Evolutionary conservation across 2,797 vertebrate species (phyloP), one percentile per base, ranked within the genome.

Genomic region (Gila robusta): DNA sequence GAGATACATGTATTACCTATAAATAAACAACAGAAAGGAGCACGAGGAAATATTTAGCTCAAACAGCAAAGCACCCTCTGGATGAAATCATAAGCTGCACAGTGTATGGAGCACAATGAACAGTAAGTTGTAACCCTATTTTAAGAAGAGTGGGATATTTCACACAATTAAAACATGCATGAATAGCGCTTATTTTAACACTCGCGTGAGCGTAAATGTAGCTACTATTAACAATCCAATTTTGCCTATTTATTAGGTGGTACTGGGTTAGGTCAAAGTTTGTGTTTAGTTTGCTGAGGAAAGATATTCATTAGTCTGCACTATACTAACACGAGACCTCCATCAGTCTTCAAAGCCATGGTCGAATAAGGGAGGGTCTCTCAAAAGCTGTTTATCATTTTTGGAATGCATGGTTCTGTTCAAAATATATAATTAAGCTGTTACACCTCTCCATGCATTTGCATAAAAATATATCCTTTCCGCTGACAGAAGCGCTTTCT

Each of bases 121-220:
- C 62, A 41, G 83, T 85, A 85, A 79, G 83, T 85, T 39, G 5
- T 16, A n/a, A 39, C 3, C 54, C 28, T 21, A n/a, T 35, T 67
- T 41, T 10, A 67, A 21, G 7, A 26, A 67, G 26, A 80, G 16
- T 12, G 78, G 9, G 12, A 28, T 19, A 44, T 83, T n/a, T 73
- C 19, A 44, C 69, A 44, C 11, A 28, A 32, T 62, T 11, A 5
- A 37, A 64, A 47, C 41, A 9, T n/a, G 44, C 23, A 32, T 0
- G 41, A 5, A 49, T 9, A 32, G 7, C 23, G 28, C 0, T 17
- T 37, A 6, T 81, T 37, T 37, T 4, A 67, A 44, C 28, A 17
- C 7, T 32, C 49, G 2, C 37, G 28, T 37, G 44, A 32, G 6
- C 9, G 17, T 54, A 54, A 0, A 2, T 52, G 37, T 52, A 5